These are phyloP conservation scores for Silurus glanis DNA, from an alignment of 2,113 vertebrate species.

Conservation along the genomic window DNA sequence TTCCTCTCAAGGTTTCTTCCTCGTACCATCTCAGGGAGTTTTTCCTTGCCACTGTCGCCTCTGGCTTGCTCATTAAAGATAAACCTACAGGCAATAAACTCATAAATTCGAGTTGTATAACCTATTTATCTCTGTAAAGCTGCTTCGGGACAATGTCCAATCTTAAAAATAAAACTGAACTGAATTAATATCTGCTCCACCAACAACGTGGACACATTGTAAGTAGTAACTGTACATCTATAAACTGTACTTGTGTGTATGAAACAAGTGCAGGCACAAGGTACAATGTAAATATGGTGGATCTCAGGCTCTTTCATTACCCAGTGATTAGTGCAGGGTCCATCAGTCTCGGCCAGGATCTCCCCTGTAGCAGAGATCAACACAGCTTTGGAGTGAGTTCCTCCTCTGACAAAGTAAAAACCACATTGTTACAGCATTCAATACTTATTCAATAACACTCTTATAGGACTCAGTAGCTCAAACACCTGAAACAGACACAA, in stretches of 20 bases:
- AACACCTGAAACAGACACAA: background rate
- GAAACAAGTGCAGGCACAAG: background rate
- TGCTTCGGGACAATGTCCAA: too few relatives aligned
- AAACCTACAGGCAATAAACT: too few relatives aligned
- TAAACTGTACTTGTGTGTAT: background rate
- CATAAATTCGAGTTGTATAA: too few relatives aligned
- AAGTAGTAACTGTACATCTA: background rate
- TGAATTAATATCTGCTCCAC: too few relatives aligned
- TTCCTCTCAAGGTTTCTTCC: too few relatives aligned
- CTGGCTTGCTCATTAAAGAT: too few relatives aligned
- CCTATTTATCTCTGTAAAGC: too few relatives aligned
- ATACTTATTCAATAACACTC: background rate
- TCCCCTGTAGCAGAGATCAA: constrained; percentile 79
- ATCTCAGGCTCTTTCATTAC: constrained; percentile 59
- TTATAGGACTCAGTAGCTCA: background rate
- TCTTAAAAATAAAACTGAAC: too few relatives aligned
- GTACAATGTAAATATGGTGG: background rate
- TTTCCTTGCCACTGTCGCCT: too few relatives aligned
- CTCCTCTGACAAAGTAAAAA: constrained; percentile 70
- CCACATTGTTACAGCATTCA: background rate
- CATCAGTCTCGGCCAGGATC: constrained; percentile 79
- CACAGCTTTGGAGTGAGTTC: constrained; percentile 81
- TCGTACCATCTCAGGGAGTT: too few relatives aligned
- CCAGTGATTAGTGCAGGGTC: constrained; percentile 90
- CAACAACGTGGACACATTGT: background rate